Base-by-base conservation (phyloP, 2,797 vertebrate species). In the Urophycis tenuis region DNA sequence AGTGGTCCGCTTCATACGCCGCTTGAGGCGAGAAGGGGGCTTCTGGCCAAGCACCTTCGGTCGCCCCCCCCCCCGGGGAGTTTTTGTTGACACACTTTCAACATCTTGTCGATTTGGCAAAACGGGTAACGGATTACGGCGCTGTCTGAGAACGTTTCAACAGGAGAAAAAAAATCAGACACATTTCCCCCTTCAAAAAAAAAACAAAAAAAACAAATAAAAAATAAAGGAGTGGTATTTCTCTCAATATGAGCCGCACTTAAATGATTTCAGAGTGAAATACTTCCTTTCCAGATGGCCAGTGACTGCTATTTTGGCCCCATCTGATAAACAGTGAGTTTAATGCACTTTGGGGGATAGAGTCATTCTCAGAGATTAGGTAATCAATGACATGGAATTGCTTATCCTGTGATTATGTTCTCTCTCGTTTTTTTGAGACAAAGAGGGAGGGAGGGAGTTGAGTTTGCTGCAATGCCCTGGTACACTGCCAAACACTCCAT, bases 1-100 rank as follows among this genome's bases (percentile, higher is more conserved):
- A 91, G 91, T 85, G 82, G 88, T 80, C 85, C 75, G n/a, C 86
- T 92, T 91, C 87, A 90, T 89, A 87, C 83, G 86, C 85, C 80
- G 88, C n/a, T 19, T n/a, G n/a, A n/a, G 87, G 71, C 78, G 77
- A 80, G 83, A 88, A 80, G 74, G 70, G 70, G 83, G 88, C 85
- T 87, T 84, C 82, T 87, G 82, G 81, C 84, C 35, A 71, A 85
- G 84, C 30, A 22, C 85, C 81, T n/a, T 41, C n/a, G 53, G 53
- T 60, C n/a, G 53, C 6, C n/a, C 22, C n/a, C n/a, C n/a, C n/a
- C n/a, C n/a, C n/a, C n/a, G n/a, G n/a, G n/a, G 53, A n/a, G 53
- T n/a, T 60, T 60, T 60, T 60, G n/a, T 60, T 60, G n/a, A 60
- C 53, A 60, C 53, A 25, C 53, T 60, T 60, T 60, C 22, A 60